Evolutionary conservation across 1,140 invertebrate species (phyloP).

Genomic region (Acromyrmex charruanus): DNA sequence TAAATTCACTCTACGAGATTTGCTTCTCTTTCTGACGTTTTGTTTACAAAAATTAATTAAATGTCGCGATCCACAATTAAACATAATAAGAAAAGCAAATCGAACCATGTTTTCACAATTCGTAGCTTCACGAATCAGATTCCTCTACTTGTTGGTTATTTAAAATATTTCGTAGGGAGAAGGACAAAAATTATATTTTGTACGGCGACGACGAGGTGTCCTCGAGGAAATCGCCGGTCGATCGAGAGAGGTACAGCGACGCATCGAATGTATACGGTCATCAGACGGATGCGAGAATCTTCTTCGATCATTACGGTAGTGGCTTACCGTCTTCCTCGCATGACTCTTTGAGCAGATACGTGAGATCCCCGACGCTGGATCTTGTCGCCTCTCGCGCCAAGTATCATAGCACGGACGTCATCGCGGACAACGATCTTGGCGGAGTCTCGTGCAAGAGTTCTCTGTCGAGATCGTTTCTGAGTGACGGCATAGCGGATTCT

Average conservation of each 20-base stretch:
- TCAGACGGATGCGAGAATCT: constrained; percentile 23
- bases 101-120: background rate
- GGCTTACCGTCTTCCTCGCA: constrained; percentile 73
- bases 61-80: background rate
- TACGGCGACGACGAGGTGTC: constrained; percentile 79
- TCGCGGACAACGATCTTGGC: constrained; percentile 71
- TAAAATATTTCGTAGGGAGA: constrained; percentile 25
- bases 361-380: constrained; percentile 78
- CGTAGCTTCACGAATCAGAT: background rate
- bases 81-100: background rate
- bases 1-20: constrained; percentile 4
- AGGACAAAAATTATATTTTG: constrained; percentile 70
- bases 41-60: background rate
- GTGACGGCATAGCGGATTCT: constrained; percentile 46
- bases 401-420: constrained; percentile 79
- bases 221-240: constrained; percentile 77
- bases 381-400: constrained; percentile 71
- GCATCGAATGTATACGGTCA: constrained; percentile 27
- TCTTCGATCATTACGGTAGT: constrained; percentile 35
- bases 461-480: constrained; percentile 51
- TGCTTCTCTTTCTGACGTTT: background rate
- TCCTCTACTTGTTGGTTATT: background rate
- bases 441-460: constrained; percentile 62
- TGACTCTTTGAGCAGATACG: constrained; percentile 80
- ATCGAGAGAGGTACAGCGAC: constrained; percentile 79